Percentiles rank a stretch among this genome's conserved stretches.
These are phyloP conservation scores for Drosophila ogumai DNA, from an alignment of 1,140 invertebrate species.

Conservation along the genomic window DNA sequence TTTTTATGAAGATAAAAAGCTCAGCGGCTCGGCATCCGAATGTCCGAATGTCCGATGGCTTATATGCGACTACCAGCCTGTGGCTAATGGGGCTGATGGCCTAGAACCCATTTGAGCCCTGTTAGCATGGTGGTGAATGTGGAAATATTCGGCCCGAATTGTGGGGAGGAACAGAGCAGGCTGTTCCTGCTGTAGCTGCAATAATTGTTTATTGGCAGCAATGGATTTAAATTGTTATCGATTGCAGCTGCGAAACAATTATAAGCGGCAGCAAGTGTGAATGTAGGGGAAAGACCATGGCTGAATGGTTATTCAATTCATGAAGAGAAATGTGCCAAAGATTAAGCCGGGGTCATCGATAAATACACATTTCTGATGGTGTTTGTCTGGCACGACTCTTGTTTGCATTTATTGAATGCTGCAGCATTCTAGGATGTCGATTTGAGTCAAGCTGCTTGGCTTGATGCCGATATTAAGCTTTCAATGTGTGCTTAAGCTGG, in stretches of 20 bases:
- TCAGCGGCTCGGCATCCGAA: slow-evolving; percentile 56
- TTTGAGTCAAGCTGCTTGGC: not conserved
- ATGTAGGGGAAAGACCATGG: not conserved
- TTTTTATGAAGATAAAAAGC: slow-evolving; percentile 83
- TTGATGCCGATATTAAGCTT: not conserved
- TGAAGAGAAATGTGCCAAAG: slow-evolving; percentile 16
- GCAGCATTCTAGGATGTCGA: slow-evolving; percentile 1
- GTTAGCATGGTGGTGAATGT: slow-evolving; percentile 2
- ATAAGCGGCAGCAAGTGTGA: slow-evolving; percentile 37
- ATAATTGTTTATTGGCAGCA: slow-evolving; percentile 80
- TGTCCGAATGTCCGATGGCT: slow-evolving; percentile 33
- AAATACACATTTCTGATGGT: slow-evolving; percentile 27
- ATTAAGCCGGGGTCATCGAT: slow-evolving; percentile 7
- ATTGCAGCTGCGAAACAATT: slow-evolving; percentile 68
- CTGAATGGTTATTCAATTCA: slow-evolving; percentile 4
- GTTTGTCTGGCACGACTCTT: slow-evolving; percentile 5
- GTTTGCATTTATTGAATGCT: slow-evolving; percentile 21
- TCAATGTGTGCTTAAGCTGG: not conserved
- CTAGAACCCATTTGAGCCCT: slow-evolving; percentile 47
- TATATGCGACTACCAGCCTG: slow-evolving; percentile 47
- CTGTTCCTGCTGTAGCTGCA: slow-evolving; percentile 60
- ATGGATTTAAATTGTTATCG: slow-evolving; percentile 81
- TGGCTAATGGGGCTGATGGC: slow-evolving; percentile 70
- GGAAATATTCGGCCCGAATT: slow-evolving; percentile 11
- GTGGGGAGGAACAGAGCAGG: not conserved